phyloP scores from a whole-genome alignment of 2,888 invertebrate species.

The Encarsia formosa region DNA sequence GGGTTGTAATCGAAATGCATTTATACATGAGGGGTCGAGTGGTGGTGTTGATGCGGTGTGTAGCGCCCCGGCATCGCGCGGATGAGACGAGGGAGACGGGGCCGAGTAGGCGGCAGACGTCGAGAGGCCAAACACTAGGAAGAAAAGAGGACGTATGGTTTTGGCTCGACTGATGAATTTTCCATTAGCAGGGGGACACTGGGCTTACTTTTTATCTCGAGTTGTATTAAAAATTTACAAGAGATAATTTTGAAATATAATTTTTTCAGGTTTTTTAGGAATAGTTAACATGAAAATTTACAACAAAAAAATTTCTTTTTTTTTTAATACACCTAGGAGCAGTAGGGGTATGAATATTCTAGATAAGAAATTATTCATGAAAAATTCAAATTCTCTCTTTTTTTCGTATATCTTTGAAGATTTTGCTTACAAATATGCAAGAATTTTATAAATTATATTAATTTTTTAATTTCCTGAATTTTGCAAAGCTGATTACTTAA shows the following conservation, averaged over 20 bases:
- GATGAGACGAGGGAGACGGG: slow-evolving; percentile 19
- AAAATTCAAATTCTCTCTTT: not conserved
- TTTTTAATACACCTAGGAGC: not conserved
- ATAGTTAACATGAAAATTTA: not conserved
- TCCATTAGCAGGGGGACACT: slow-evolving; percentile 33
- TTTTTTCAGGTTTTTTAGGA: too few species aligned
- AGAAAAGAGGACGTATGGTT: slow-evolving; percentile 32
- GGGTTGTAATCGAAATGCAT: slow-evolving; percentile 39
- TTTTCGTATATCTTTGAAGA: too few species aligned
- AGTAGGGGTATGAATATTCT: slow-evolving; percentile 2
- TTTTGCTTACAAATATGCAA: too few species aligned
- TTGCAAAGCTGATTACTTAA: too few species aligned
- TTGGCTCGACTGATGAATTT: slow-evolving; percentile 35
- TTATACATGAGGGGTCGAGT: slow-evolving; percentile 40
- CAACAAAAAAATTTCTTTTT: not conserved
- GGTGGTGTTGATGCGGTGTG: slow-evolving; percentile 32
- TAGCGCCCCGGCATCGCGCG: slow-evolving; percentile 11
- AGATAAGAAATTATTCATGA: slow-evolving; percentile 2
- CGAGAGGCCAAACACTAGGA: not conserved
- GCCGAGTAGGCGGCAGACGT: slow-evolving; percentile 1
- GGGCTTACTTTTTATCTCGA: too few species aligned
- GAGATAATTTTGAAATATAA: too few species aligned
- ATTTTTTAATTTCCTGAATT: too few species aligned
- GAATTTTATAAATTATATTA: too few species aligned
- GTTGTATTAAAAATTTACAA: too few species aligned